Evolutionary conservation across 2,888 invertebrate genomes (phyloP), one percentile per base, ranked within the genome.

Genomic region (Drosophila anomalata): DNA sequence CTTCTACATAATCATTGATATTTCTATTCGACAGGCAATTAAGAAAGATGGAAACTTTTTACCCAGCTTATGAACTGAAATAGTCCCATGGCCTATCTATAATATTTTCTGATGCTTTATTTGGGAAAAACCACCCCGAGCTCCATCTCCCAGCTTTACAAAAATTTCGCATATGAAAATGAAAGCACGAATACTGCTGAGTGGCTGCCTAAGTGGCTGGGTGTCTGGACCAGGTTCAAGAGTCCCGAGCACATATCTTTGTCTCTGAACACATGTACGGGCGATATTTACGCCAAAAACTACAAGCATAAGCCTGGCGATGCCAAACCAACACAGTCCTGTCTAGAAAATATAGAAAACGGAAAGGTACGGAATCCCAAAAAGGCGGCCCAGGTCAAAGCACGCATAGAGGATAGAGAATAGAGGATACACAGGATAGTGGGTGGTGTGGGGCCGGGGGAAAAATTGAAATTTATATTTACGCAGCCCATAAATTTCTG

Each of bases 401-500:
- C 66, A 57, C 75, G 75, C 24, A 61, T 29, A 31, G 22, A 36
- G 36, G 36, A 36, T 7, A 5, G 36, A n/a, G 36, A 12, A 33
- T 33, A 33, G 31, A 33, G 33, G 36, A 36, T 36, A 7, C 36
- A n/a, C 36, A n/a, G 36, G 36, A 36, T 36, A 6, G 36, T n/a
- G 36, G 29, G 55, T 62, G 72, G 39, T 31, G 52, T 47, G 46
- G 26, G 26, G 36, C n/a, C n/a, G 39, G 52, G 48, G 46, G 54
- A 61, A 44, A 51, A 59, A 68, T 78, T 81, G 82, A 85, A 85
- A 87, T 85, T 87, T 84, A 84, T 86, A 84, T 84, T 79, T 82
- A 84, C 85, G 79, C 79, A 78, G 73, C 85, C 82, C 77, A 84
- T 87, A 84, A 81, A 87, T 84, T 84, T 79, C 63, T 72, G 82